A percentile compares a stretch with the other conserved stretches of the same genome.
phyloP scores from a whole-genome alignment of 2,888 invertebrate species.

The Melipona beecheii region DNA sequence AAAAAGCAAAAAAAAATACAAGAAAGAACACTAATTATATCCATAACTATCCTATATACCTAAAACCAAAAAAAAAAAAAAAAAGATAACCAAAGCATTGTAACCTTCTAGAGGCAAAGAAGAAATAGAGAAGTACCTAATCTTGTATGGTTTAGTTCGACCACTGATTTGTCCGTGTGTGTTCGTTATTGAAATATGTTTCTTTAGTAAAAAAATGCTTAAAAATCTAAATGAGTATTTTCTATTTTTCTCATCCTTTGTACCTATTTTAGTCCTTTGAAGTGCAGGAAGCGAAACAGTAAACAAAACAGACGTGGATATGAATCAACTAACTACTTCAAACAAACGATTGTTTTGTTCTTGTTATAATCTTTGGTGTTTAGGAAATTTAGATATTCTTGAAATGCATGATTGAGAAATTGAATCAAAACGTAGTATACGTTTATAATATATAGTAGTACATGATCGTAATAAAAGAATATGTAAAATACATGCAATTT shows the following conservation, averaged over 20 bases:
- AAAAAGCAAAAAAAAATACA: conserved; percentile 50
- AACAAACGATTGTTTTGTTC: not conserved
- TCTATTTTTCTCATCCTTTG: not conserved
- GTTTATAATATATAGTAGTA: not conserved
- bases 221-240: conserved; percentile 57
- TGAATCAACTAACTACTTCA: not conserved
- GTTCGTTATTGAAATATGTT: conserved; percentile 86
- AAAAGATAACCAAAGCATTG: conserved; percentile 76
- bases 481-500: too few relatives aligned
- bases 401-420: not conserved
- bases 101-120: conserved; percentile 81
- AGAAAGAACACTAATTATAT: conserved; percentile 73
- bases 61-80: conserved; percentile 70
- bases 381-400: not conserved
- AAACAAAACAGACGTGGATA: not conserved
- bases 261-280: not conserved
- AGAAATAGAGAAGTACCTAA: conserved; percentile 80
- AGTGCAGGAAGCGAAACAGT: not conserved
- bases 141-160: conserved; percentile 80
- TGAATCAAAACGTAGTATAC: not conserved
- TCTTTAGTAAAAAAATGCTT: conserved; percentile 85
- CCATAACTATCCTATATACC: conserved; percentile 81
- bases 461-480: too few relatives aligned
- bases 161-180: conserved; percentile 86
- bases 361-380: too few relatives aligned